A percentile compares a stretch with the other conserved stretches of the same genome.
Evolutionary conservation across 2,888 invertebrate genomes (phyloP).

Genomic region (Tetanocera ferruginea): DNA sequence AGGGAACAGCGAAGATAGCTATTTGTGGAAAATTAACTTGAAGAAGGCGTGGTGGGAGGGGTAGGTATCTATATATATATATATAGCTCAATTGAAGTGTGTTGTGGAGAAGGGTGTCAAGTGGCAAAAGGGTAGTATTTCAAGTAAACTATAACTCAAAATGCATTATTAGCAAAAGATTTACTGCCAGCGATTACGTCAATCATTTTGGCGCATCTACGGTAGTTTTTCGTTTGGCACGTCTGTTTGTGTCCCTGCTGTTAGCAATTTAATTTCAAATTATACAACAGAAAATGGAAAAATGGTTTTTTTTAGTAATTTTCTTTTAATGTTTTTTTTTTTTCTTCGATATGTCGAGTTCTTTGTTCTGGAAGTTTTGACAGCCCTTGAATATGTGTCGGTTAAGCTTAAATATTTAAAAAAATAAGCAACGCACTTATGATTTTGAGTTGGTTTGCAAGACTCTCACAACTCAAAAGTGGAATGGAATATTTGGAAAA

Average conservation of each 20-base stretch:
- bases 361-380: too few species aligned
- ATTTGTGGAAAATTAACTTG: background rate
- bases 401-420: too few species aligned
- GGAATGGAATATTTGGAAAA: too few species aligned
- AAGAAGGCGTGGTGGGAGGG: background rate
- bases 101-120: background rate
- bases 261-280: background rate
- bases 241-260: background rate
- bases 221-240: background rate
- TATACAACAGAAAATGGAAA: background rate
- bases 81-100: background rate
- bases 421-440: too few species aligned
- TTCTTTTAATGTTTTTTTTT: background rate
- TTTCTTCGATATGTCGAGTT: too few species aligned
- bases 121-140: background rate
- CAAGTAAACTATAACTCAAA: background rate
- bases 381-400: too few species aligned
- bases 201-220: constrained; percentile 12
- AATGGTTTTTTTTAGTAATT: background rate
- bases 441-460: too few species aligned
- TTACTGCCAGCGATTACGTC: constrained; percentile 26
- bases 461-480: too few species aligned
- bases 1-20: background rate
- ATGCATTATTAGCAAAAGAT: constrained; percentile 3
- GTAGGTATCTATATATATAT: too few species aligned